Evolutionary conservation across 2,888 invertebrate species (phyloP).

Genomic region (Hyposoter dolosus): DNA sequence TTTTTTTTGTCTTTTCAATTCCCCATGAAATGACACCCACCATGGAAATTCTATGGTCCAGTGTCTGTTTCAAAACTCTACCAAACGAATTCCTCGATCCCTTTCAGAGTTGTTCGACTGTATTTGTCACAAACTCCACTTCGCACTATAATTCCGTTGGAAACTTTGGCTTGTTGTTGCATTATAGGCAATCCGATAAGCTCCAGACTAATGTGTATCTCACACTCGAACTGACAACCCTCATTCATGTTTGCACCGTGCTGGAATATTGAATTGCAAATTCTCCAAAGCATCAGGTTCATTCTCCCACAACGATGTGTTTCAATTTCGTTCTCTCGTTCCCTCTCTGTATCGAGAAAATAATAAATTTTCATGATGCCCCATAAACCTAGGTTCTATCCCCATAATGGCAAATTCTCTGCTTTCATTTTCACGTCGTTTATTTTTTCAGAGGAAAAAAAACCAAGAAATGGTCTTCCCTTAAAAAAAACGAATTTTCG

Average conservation of each 20-base stretch:
- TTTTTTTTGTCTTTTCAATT: not conserved
- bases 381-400: not conserved
- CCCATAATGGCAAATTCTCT: not conserved
- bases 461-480: not conserved
- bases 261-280: constrained; percentile 27
- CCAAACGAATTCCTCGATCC: not conserved
- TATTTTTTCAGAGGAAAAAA: not conserved
- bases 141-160: constrained; percentile 32
- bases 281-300: not conserved
- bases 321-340: not conserved
- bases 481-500: not conserved
- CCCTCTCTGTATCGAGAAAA: not conserved
- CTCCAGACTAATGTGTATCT: not conserved
- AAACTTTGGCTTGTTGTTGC: constrained; percentile 33
- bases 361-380: not conserved
- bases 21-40: not conserved
- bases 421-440: not conserved
- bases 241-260: not conserved
- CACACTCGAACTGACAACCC: not conserved
- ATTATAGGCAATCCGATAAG: constrained; percentile 43
- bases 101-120: not conserved
- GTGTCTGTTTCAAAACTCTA: not conserved
- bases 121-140: not conserved
- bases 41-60: not conserved
- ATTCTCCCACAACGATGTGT: not conserved